Evolutionary conservation across 2,113 vertebrate genomes (phyloP).

Genomic region (Xenopus tropicalis): UCB_Xtro_10.0 CM004447.2:129821501-129822000

Average conservation of each 20-base stretch:
- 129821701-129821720: too few species aligned
- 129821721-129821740: too few species aligned
- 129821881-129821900: constrained; percentile 28
- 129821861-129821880: constrained; percentile 10
- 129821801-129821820: background rate
- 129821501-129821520: too few species aligned
- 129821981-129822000: background rate
- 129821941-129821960: constrained; percentile 26
- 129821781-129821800: background rate
- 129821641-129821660: too few species aligned
- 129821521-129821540: too few species aligned
- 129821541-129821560: too few species aligned
- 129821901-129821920: constrained; percentile 10
- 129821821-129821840: background rate
- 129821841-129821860: constrained; percentile 18
- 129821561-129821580: too few species aligned
- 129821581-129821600: too few species aligned
- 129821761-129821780: background rate
- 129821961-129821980: background rate
- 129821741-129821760: background rate
- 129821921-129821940: constrained; percentile 4
- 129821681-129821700: too few species aligned
- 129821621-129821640: too few species aligned
- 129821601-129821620: too few species aligned
- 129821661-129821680: too few species aligned